Base-by-base conservation (phyloP, 2,888 invertebrate genomes). In the Tenthredo notha region DNA sequence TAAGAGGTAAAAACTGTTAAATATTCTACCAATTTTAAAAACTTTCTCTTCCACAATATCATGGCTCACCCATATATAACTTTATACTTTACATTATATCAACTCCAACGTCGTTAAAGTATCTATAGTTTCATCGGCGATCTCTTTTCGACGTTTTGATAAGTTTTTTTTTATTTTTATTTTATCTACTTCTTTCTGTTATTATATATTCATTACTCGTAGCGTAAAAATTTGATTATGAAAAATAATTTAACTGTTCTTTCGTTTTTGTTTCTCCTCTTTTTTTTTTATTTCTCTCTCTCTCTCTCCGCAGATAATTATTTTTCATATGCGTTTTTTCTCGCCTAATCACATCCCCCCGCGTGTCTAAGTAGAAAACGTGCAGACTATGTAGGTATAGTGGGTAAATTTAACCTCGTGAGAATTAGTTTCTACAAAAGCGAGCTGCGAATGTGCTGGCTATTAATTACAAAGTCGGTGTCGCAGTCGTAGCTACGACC, bases 381-480 rank as follows among this genome's bases (percentile, higher is more conserved):
- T 29, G 67, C 67, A 18, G 15, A 29, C 21, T 33, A 18, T 12
- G 18, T 15, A 18, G 67, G 67, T 67, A 33, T 67, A 33, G 67
- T 25, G 12, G 29, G 37, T 70, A 70, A 70, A 70, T 70, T 70
- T 37, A 29, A 18, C 37, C 37, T 7, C 40, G 15, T 70, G 70
- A 70, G 9, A 70, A 70, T 70, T 70, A 70, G 70, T 70, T 70
- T 37, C 33, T 43, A 50, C 54, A 15, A 77, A 40, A 29, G 37
- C 15, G 10, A 47, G 33, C 33, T 43, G 43, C 77, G 33, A 74
- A 74, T 21, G 77, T 29, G 77, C 18, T 40, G 50, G 33, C 77
- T 77, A 77, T 77, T 77, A 77, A 77, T 77, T 77, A 77, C 77
- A 77, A 77, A 77, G 50, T 50, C 77, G 54, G 77, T 77, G 50